Evolutionary conservation across 2,113 vertebrate genomes (phyloP), one percentile per base, ranked within the genome.

Genomic region (Ophiodon elongatus): DNA sequence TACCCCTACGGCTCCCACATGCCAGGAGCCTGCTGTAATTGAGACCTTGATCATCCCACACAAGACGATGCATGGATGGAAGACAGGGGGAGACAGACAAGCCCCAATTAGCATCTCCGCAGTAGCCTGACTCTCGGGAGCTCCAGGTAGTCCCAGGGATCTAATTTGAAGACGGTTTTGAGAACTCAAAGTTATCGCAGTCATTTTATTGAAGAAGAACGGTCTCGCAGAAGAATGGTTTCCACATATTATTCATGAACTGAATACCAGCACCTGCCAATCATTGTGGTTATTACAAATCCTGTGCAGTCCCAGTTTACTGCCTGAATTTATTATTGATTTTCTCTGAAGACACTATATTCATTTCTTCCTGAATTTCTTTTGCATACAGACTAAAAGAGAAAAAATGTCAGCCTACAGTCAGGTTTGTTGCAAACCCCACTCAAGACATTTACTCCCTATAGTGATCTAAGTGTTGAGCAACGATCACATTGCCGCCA

Each of bases 21-120:
- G 50, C 69, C 59, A 56, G 0, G 29, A 47, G 71, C 83, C 75
- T 47, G 67, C 73, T 77, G 63, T 82, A 86, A 88, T 76, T 74
- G 84, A 88, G 76, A 85, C 84, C 89, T 90, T 85, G 88, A 92
- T 92, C 92, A 39, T 92, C 88, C 84, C 82, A 86, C 87, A 87
- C 85, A 64, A 80, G 70, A 59, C 15, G 45, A 69, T 2, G 50
- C 75, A 29, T 4, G 33, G 82, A 74, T 70, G 59, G 81, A 56
- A 84, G 71, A 64, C 33, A 8, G 74, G 56, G 76, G 6, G 59
- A 78, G 69, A 57, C 57, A 86, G 81, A 77, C 59, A 21, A 79
- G 74, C 67, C 78, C 84, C 90, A 93, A 93, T 93, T 91, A 91
- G 86, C 67, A 72, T 87, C 82, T 62, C 80, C 23, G 78, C 88